Conservation (phyloP, 2,888 invertebrate species). For the Rhimphoctona megacephalus region DNA sequence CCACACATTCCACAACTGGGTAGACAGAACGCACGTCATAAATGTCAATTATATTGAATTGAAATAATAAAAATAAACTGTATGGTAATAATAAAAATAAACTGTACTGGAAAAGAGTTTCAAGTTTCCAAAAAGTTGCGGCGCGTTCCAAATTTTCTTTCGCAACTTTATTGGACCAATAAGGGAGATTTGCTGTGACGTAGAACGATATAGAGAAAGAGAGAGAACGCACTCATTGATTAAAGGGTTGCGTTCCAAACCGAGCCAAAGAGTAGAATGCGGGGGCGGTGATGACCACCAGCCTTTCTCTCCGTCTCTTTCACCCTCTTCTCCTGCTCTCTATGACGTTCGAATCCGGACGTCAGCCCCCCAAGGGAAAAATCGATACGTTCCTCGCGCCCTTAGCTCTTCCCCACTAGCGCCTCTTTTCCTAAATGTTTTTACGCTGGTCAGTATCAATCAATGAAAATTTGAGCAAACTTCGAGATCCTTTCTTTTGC, state of each 20-base stretch:
- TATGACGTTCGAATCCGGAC: constrained; percentile 78
- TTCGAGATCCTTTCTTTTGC: constrained; percentile 23
- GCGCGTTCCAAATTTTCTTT: background rate
- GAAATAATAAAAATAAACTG: no score
- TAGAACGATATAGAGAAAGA: background rate
- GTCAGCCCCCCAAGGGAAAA: constrained; percentile 78
- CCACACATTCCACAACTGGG: no score
- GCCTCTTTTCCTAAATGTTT: constrained; percentile 58
- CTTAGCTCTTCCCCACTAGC: constrained; percentile 11
- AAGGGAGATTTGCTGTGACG: background rate
- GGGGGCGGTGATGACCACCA: constrained; percentile 44
- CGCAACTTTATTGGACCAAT: background rate
- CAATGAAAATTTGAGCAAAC: constrained; percentile 60
- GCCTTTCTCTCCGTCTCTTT: constrained; percentile 26
- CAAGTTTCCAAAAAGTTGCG: background rate
- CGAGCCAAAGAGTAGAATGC: constrained; percentile 26
- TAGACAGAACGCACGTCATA: no score
- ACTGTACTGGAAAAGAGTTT: no score
- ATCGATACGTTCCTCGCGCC: constrained; percentile 78
- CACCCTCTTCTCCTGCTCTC: constrained; percentile 31
- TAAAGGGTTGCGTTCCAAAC: constrained; percentile 53
- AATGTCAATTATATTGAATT: no score
- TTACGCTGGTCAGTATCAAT: constrained; percentile 65
- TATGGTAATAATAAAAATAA: no score
- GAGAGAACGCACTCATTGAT: constrained; percentile 22